phyloP scores from a whole-genome alignment of 1,140 invertebrate genomes.

The Heliothis subflexa region DNA sequence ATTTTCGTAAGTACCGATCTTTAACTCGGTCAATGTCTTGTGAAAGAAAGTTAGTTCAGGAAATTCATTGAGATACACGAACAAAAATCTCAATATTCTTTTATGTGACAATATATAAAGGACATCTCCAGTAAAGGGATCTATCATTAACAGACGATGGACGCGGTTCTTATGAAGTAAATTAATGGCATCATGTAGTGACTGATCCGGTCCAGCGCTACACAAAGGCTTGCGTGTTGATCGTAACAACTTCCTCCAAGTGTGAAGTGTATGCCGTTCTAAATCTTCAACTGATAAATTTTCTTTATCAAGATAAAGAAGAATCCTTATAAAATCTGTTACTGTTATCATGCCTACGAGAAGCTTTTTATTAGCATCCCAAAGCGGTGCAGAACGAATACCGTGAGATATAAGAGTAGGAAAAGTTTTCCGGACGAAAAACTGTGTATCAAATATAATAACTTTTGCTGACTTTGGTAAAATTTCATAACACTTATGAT shows the following conservation, averaged over 20 bases:
- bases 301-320: slow-evolving; percentile 75
- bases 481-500: slow-evolving; percentile 83
- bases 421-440: slow-evolving; percentile 83
- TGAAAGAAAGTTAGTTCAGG: slow-evolving; percentile 83
- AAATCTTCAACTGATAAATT: slow-evolving; percentile 79
- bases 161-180: slow-evolving; percentile 78
- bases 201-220: slow-evolving; percentile 78
- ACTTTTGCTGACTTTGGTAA: slow-evolving; percentile 84
- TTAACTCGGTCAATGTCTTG: slow-evolving; percentile 75
- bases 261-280: slow-evolving; percentile 79
- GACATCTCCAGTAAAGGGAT: slow-evolving; percentile 78
- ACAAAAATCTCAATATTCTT: slow-evolving; percentile 81
- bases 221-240: slow-evolving; percentile 75
- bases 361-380: slow-evolving; percentile 80
- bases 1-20: slow-evolving; percentile 79
- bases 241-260: slow-evolving; percentile 79
- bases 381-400: slow-evolving; percentile 80
- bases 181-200: slow-evolving; percentile 81
- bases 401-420: slow-evolving; percentile 81
- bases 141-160: slow-evolving; percentile 79
- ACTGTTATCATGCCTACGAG: slow-evolving; percentile 83
- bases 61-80: slow-evolving; percentile 83
- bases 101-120: slow-evolving; percentile 82
- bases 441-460: slow-evolving; percentile 83
- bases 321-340: slow-evolving; percentile 81